These are phyloP conservation scores for Diadema setosum DNA, from an alignment of 35 echinoderm and acorn worm species.

Conservation along the genomic window DNA sequence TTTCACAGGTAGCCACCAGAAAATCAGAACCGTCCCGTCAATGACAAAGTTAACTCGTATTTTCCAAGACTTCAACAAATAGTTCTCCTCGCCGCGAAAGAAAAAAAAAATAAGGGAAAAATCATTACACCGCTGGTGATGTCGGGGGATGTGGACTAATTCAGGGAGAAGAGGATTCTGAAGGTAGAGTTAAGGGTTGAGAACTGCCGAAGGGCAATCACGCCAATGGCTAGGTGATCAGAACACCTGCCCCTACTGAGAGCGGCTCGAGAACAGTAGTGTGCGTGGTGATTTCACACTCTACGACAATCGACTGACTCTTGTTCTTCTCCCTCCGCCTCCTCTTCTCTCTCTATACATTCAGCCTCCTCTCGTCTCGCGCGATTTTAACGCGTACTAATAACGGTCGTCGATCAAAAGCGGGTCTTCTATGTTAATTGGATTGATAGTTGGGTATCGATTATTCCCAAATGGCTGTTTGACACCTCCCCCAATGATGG, in stretches of 20 bases:
- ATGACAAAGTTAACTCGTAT: neutral
- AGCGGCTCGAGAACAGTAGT: neutral
- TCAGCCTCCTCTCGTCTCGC: no score
- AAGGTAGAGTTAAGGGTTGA: neutral
- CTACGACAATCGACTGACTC: neutral
- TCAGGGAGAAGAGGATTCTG: neutral
- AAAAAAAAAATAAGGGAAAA: no score
- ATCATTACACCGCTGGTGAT: constrained; percentile 28
- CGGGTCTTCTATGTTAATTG: constrained; percentile 25
- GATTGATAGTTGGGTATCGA: constrained; percentile 10
- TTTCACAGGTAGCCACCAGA: constrained; percentile 6
- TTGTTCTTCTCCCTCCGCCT: neutral
- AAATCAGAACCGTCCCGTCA: neutral
- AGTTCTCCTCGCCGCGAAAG: neutral
- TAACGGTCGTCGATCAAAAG: constrained; percentile 28
- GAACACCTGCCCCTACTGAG: neutral
- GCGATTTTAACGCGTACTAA: neutral
- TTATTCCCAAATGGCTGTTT: constrained; percentile 17
- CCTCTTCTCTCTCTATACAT: neutral
- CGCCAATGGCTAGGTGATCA: constrained; percentile 11
- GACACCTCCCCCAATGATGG: neutral
- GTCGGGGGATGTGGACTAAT: neutral
- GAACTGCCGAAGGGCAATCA: neutral
- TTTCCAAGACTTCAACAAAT: neutral
- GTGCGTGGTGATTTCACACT: constrained; percentile 19